These are phyloP conservation scores for Motacilla tschutschensis DNA, from an alignment of 2,113 vertebrate species.

Conservation along the genomic window DNA sequence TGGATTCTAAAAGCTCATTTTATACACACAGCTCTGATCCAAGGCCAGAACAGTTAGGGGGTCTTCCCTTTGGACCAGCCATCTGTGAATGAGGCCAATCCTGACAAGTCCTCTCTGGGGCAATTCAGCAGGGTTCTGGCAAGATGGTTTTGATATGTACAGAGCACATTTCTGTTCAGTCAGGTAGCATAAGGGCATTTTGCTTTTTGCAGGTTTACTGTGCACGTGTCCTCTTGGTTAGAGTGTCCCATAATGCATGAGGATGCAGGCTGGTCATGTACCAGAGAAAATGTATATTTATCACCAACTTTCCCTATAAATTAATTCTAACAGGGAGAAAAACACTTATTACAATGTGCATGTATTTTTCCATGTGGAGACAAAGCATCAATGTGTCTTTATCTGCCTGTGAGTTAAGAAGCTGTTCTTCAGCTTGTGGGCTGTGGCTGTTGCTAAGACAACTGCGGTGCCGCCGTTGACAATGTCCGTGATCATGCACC, in stretches of 20 bases:
- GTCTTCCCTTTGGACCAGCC: neutral
- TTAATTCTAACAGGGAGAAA: neutral
- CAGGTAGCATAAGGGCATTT: neutral
- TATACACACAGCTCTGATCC: neutral
- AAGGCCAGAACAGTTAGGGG: neutral
- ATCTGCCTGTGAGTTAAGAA: neutral
- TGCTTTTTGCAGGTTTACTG: neutral
- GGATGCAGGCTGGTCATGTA: neutral
- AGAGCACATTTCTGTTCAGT: neutral
- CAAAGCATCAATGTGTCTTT: conserved; percentile 18
- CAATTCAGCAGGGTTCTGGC: neutral
- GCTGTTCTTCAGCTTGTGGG: neutral
- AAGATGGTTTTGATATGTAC: neutral
- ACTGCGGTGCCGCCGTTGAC: conserved; percentile 8
- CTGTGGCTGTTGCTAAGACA: conserved; percentile 62
- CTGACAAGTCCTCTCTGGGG: neutral
- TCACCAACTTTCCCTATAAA: neutral
- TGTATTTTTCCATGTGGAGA: neutral
- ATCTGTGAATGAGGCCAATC: neutral
- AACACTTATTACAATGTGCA: neutral
- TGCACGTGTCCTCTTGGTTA: neutral
- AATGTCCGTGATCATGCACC: conserved; percentile 16
- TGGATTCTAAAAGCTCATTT: neutral
- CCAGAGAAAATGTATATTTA: neutral
- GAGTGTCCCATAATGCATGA: neutral